Evolutionary conservation across 1,140 invertebrate species (phyloP).

Genomic region (Macrobrachium rosenbergii): DNA sequence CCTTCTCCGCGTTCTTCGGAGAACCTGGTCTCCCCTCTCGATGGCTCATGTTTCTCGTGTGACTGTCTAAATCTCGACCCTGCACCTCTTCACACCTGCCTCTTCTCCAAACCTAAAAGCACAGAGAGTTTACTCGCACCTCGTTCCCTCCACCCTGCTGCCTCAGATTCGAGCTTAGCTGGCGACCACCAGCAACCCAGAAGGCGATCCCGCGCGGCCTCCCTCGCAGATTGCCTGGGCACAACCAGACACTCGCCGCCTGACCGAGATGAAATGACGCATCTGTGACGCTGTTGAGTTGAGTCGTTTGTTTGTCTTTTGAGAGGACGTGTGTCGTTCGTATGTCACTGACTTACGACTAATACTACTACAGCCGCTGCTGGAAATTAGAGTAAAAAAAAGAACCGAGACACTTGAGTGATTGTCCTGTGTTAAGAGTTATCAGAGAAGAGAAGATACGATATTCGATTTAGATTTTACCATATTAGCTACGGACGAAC

Average conservation of each 20-base stretch:
- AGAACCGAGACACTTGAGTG: too few species aligned
- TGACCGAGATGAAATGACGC: slow-evolving; percentile 61
- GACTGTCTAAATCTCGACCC: slow-evolving; percentile 62
- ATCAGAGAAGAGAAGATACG: too few species aligned
- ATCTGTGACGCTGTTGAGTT: slow-evolving; percentile 55
- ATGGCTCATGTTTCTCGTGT: slow-evolving; percentile 65
- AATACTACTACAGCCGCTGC: too few species aligned
- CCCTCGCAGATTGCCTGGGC: slow-evolving; percentile 60
- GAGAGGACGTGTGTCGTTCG: neutral
- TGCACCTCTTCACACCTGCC: slow-evolving; percentile 60
- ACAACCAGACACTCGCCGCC: slow-evolving; percentile 52
- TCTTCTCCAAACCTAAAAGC: slow-evolving; percentile 66
- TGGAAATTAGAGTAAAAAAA: too few species aligned
- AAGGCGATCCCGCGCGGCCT: slow-evolving; percentile 60
- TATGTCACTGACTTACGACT: too few species aligned
- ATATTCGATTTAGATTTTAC: too few species aligned
- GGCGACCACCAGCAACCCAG: slow-evolving; percentile 43
- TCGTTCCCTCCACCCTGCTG: slow-evolving; percentile 60
- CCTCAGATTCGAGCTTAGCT: slow-evolving; percentile 60
- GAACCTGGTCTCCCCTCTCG: slow-evolving; percentile 63
- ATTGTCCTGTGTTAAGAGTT: too few species aligned
- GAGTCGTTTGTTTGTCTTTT: neutral
- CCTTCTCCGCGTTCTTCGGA: slow-evolving; percentile 57
- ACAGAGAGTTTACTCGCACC: slow-evolving; percentile 62
- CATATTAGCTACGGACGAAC: too few species aligned